Percentiles rank a stretch among this genome's conserved stretches.
Conservation (phyloP, 1,140 invertebrate species). For the Prorops nasuta region DNA sequence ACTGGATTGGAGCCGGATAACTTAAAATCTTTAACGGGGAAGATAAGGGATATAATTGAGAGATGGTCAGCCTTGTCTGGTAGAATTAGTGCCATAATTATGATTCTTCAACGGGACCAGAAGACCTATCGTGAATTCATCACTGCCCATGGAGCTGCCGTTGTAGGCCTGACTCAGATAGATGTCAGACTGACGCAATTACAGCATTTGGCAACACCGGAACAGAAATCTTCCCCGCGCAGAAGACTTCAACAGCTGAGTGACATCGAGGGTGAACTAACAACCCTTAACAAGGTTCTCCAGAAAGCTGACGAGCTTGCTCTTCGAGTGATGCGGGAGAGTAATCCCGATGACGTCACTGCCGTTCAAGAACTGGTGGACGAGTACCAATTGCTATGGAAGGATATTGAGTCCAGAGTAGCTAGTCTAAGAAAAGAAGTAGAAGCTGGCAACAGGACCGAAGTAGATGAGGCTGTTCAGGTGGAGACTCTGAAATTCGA, state of each 20-base stretch:
- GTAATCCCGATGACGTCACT: slow-evolving; percentile 57
- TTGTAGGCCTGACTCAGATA: slow-evolving; percentile 67
- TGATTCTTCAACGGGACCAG: slow-evolving; percentile 55
- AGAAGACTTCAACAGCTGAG: slow-evolving; percentile 53
- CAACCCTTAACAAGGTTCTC: slow-evolving; percentile 56
- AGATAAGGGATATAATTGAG: slow-evolving; percentile 57
- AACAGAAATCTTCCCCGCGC: slow-evolving; percentile 47
- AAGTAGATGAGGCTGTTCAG: slow-evolving; percentile 64
- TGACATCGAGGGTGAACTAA: slow-evolving; percentile 61
- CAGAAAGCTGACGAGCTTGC: slow-evolving; percentile 62
- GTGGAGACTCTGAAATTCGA: slow-evolving; percentile 76
- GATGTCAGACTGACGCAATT: slow-evolving; percentile 69
- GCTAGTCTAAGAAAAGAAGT: slow-evolving; percentile 55
- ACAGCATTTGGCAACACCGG: slow-evolving; percentile 60
- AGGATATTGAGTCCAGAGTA: slow-evolving; percentile 61
- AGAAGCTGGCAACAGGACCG: slow-evolving; percentile 39
- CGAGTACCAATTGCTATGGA: slow-evolving; percentile 68
- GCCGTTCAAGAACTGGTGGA: slow-evolving; percentile 66
- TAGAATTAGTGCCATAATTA: slow-evolving; percentile 51
- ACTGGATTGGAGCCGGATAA: slow-evolving; percentile 64
- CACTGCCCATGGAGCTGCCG: slow-evolving; percentile 66
- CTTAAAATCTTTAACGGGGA: slow-evolving; percentile 55
- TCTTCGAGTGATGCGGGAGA: slow-evolving; percentile 60
- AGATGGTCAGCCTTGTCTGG: slow-evolving; percentile 62
- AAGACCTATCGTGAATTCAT: slow-evolving; percentile 67